Evolutionary conservation across 2,888 invertebrate species (phyloP), one percentile per base, ranked within the genome.

Genomic region (Ellobium chinense): DNA sequence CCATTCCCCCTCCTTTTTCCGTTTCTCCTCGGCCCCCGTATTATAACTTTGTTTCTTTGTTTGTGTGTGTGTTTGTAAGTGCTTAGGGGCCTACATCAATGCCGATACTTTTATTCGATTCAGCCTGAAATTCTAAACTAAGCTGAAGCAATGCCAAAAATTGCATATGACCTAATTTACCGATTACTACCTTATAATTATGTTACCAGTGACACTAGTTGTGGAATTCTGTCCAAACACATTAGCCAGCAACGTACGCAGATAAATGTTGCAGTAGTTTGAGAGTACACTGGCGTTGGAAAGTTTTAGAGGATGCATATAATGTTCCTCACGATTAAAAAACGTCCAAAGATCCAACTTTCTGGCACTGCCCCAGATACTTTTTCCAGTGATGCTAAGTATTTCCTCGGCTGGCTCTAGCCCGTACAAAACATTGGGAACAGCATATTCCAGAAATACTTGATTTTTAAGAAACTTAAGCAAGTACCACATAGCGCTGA

Each of bases 301-400:
- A 70, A 70, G 34, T 54, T 70, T 70, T n/a, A 70, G 46, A 24
- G 70, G 70, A 24, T 70, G 70, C 2, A 70, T n/a, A 54, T 46
- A 24, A 29, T 27, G 37, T 21, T 14, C 29, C n/a, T 46, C 27
- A 3, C 46, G 46, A 27, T 21, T 27, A 37, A 24, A 70, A n/a
- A 37, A 21, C 9, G 2, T 24, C 70, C 70, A 70, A 24, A 54
- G 70, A 27, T 70, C 27, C 2, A 29, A 27, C n/a, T 54, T 14
- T n/a, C 46, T 5, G 12, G 7, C 54, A 14, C 18, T 21, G 12
- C 34, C 18, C 70, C 70, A 70, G 4, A 70, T n/a, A 31, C 46
- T 70, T 4, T 12, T 27, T 24, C 24, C 46, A 2, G 14, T 14
- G 46, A 70, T 27, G 18, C 24, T 14, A 9, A 24, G 46, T n/a